These are phyloP conservation scores for Drosophila anomelani DNA, from an alignment of 2,888 invertebrate species.

Conservation along the genomic window DNA sequence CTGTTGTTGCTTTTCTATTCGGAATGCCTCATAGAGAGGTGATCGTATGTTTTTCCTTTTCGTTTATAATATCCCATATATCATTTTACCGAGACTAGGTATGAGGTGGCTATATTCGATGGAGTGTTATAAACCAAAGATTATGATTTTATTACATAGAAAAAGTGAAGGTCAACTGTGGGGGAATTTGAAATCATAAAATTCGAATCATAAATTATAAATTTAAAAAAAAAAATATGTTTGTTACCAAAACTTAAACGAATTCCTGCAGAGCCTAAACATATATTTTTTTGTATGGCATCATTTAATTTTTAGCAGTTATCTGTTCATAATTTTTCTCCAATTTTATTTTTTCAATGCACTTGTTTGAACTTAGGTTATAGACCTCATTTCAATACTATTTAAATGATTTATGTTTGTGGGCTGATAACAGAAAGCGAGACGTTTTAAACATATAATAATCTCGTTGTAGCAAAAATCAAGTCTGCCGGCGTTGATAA, in stretches of 20 bases:
- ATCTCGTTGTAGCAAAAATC: conserved; percentile 14
- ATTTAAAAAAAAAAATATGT: neutral
- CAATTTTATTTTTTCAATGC: neutral
- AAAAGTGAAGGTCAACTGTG: neutral
- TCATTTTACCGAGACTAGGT: conserved; percentile 15
- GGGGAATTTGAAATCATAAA: neutral
- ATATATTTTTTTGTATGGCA: neutral
- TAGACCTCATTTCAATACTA: conserved; percentile 31
- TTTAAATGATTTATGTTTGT: conserved; percentile 26
- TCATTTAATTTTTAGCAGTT: too few relatives aligned
- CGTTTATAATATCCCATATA: conserved; percentile 38
- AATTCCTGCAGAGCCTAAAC: neutral
- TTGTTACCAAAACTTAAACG: neutral
- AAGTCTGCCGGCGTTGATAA: conserved; percentile 29
- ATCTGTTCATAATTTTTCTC: neutral
- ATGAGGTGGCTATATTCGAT: conserved; percentile 6
- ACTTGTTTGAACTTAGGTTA: conserved; percentile 31
- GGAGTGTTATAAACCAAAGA: neutral
- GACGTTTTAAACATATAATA: conserved; percentile 24
- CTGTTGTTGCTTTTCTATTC: conserved; percentile 13
- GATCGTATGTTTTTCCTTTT: conserved; percentile 26
- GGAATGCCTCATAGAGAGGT: conserved; percentile 11
- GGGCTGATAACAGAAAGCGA: conserved; percentile 17
- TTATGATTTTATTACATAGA: neutral
- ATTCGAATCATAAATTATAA: too few relatives aligned